phyloP scores from a whole-genome alignment of 1,140 invertebrate species.

The Drosophila dunni region DNA sequence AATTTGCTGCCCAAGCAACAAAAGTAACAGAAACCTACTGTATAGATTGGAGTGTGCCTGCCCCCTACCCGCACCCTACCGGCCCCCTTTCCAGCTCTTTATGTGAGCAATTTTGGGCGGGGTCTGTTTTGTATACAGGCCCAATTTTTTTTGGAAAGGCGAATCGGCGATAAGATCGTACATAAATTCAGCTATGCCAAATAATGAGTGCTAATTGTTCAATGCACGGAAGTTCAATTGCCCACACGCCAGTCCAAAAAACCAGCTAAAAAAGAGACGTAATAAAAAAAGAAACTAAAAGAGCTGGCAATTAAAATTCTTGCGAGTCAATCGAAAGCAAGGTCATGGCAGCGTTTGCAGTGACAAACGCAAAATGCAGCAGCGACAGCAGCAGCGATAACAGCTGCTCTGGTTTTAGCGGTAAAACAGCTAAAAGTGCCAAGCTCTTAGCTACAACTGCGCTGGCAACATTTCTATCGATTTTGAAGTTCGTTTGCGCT shows the following conservation, averaged over 20 bases:
- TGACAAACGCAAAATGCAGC: slow-evolving; percentile 60
- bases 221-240: slow-evolving; percentile 60
- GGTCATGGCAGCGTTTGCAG: slow-evolving; percentile 64
- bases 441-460: slow-evolving; percentile 48
- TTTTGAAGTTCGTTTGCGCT: slow-evolving; percentile 22
- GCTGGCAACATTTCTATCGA: slow-evolving; percentile 31
- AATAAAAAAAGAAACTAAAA: slow-evolving; percentile 7
- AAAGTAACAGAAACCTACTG: not conserved
- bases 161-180: slow-evolving; percentile 64
- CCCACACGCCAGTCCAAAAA: slow-evolving; percentile 22
- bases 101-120: slow-evolving; percentile 49
- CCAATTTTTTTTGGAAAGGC: slow-evolving; percentile 67
- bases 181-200: slow-evolving; percentile 44
- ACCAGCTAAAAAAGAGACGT: slow-evolving; percentile 20
- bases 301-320: slow-evolving; percentile 62
- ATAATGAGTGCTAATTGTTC: slow-evolving; percentile 77
- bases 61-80: not conserved
- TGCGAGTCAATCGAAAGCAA: slow-evolving; percentile 68
- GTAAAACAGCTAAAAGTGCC: slow-evolving; percentile 31
- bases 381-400: not conserved
- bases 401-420: slow-evolving; percentile 11
- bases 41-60: not conserved
- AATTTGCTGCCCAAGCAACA: slow-evolving; percentile 58
- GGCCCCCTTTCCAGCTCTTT: slow-evolving; percentile 30
- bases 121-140: slow-evolving; percentile 26